Base-by-base conservation (phyloP, 2,113 vertebrate species). In the Pollachius pollachius region DNA sequence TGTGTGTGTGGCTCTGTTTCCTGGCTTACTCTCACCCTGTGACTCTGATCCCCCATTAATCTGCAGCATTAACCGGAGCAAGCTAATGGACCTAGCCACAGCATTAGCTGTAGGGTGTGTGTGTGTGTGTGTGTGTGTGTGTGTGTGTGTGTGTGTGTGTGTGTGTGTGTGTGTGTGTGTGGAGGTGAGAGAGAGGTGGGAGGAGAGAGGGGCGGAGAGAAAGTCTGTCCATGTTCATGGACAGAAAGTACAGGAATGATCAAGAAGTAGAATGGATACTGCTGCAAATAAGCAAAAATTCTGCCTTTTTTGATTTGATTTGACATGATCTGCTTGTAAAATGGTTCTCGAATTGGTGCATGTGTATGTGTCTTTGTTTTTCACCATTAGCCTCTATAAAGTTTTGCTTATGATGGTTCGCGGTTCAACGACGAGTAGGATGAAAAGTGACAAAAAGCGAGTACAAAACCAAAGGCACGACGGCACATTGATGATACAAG, bases 41-140 rank as follows among this genome's bases (percentile, higher is more conserved):
- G 83, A 81, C 81, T 79, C 62, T 82, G 79, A 87, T 84, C 81
- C 71, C 67, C 68, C 69, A 68, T 77, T 89, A 88, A 88, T 87
- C 86, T 79, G 78, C 63, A 74, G 79, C 81, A 79, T 86, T 86
- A 82, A 69, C 25, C 63, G 52, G 19, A 82, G 69, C 71, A 83
- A 86, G 83, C 83, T 88, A 84, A 87, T 87, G 83, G 76, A 74
- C 60, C 56, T 69, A 37, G 77, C 74, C 77, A 68, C 70, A 80
- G 75, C 70, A 75, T 82, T 84, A 82, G 72, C 70, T 34, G 18
- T 56, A 48, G 41, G 41, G 60, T 59, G 75, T 60, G 62, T 37
- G 56, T n/a, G 56, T 8, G 57, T 41, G 34, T 67, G 54, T 56
- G 54, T 56, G 54, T 56, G 54, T 56, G 15, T 56, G 54, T n/a